Evolutionary conservation across 2,888 invertebrate genomes (phyloP).

Genomic region (Antheraea yamamai): DNA sequence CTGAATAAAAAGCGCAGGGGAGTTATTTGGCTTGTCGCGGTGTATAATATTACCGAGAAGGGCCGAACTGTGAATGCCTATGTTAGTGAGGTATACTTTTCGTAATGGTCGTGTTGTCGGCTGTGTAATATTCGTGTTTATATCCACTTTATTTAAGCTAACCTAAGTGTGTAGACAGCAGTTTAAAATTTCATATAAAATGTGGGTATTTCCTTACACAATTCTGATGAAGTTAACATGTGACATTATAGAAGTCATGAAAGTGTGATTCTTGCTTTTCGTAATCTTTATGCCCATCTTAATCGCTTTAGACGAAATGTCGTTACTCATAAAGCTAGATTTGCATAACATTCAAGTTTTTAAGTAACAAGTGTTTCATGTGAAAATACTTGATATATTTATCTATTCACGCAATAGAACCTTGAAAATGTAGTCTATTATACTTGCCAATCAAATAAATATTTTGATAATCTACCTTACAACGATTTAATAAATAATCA

Average conservation of each 20-base stretch:
- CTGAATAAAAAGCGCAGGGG: too few relatives aligned
- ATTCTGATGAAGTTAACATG: conserved; percentile 12
- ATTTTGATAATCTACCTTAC: background rate
- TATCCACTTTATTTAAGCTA: too few relatives aligned
- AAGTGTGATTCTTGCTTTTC: conserved; percentile 30
- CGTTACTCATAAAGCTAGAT: conserved; percentile 34
- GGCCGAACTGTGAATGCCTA: too few relatives aligned
- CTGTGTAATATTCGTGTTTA: too few relatives aligned
- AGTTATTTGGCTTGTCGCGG: too few relatives aligned
- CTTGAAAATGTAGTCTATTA: conserved; percentile 6
- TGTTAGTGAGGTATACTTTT: too few relatives aligned
- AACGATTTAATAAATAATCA: background rate
- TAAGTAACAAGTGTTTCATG: conserved; percentile 26
- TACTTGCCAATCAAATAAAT: background rate
- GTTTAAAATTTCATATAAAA: background rate
- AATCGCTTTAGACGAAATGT: conserved; percentile 38
- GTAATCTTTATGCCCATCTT: conserved; percentile 51
- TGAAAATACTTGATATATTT: conserved; percentile 23
- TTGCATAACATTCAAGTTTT: conserved; percentile 39
- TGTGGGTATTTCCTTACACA: background rate
- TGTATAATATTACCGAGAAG: too few relatives aligned
- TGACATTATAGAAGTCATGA: conserved; percentile 26
- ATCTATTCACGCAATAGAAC: conserved; percentile 25
- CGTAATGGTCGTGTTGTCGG: too few relatives aligned
- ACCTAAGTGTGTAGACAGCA: background rate